Conservation (phyloP, 2,888 invertebrate genomes). For the Pseudanteris insignis region DNA sequence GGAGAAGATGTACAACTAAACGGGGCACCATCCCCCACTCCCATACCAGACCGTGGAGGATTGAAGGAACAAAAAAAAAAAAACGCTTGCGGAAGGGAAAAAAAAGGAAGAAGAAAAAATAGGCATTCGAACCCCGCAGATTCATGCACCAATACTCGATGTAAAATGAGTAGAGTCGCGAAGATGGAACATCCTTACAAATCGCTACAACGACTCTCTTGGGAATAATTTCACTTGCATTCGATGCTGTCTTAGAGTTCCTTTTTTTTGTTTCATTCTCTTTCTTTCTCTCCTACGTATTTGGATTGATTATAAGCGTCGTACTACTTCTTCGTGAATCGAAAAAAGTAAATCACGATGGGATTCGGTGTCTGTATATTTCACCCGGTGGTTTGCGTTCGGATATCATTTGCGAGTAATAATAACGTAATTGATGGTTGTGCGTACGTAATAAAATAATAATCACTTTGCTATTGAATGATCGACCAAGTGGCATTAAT, state of each 20-base stretch:
- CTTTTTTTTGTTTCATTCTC: conserved; percentile 3
- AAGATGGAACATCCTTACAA: conserved; percentile 25
- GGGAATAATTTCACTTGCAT: conserved; percentile 59
- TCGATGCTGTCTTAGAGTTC: conserved; percentile 8
- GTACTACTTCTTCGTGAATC: conserved; percentile 25
- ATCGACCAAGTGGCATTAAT: no score
- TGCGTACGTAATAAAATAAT: no score
- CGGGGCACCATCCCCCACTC: no score
- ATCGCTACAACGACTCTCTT: conserved; percentile 54
- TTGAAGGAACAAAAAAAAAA: no score
- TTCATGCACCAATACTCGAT: no score
- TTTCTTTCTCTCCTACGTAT: conserved; percentile 20
- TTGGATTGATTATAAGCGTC: conserved; percentile 34
- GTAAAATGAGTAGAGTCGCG: conserved; percentile 19
- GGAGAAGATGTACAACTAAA: no score
- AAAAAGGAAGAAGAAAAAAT: no score
- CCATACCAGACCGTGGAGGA: no score
- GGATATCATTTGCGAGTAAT: conserved; percentile 16
- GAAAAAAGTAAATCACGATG: conserved; percentile 28
- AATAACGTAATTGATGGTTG: conserved; percentile 15
- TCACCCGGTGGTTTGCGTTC: background rate
- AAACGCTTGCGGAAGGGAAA: no score
- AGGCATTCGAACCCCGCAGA: no score
- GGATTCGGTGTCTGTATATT: conserved; percentile 21
- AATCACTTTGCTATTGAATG: no score